phyloP scores from a whole-genome alignment of 2,888 invertebrate genomes.

The Polietes domitor region DNA sequence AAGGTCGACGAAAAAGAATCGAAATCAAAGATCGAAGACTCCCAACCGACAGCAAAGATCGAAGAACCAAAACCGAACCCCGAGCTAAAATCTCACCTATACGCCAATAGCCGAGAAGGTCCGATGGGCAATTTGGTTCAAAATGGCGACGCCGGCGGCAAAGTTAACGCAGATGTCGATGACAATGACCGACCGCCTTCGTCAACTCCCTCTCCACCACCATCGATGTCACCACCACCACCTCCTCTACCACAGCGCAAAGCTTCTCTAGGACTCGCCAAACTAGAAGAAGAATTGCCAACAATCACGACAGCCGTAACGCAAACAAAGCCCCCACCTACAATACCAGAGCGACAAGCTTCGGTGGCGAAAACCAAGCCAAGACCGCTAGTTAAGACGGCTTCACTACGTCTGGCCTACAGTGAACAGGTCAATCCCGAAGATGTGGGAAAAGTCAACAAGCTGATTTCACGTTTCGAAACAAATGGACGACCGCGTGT shows the following conservation, averaged over 20 bases:
- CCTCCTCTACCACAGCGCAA: constrained; percentile 67
- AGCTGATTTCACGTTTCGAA: constrained; percentile 78
- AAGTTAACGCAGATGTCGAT: too few species aligned
- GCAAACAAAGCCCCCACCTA: constrained; percentile 59
- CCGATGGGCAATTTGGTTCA: constrained; percentile 71
- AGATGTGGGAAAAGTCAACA: constrained; percentile 79
- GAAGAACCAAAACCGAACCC: constrained; percentile 25
- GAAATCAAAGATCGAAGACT: too few species aligned
- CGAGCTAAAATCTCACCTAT: constrained; percentile 62
- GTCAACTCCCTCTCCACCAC: constrained; percentile 72
- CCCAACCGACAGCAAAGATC: constrained; percentile 37
- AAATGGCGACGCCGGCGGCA: too few species aligned
- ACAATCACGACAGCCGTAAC: constrained; percentile 58
- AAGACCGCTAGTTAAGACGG: constrained; percentile 78
- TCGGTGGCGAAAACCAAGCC: constrained; percentile 75
- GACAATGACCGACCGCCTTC: constrained; percentile 71
- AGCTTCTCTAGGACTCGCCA: background rate
- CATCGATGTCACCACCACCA: constrained; percentile 70
- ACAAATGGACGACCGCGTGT: constrained; percentile 55
- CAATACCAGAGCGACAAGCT: constrained; percentile 72
- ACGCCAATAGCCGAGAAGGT: constrained; percentile 76
- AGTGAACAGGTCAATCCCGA: constrained; percentile 77
- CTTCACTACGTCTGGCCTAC: constrained; percentile 77
- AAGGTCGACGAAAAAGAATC: too few species aligned
- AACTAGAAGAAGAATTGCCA: constrained; percentile 68